Percentiles rank a stretch among this genome's conserved stretches.
phyloP scores from a whole-genome alignment of 1,140 invertebrate species.

The Maconellicoccus hirsutus region DNA sequence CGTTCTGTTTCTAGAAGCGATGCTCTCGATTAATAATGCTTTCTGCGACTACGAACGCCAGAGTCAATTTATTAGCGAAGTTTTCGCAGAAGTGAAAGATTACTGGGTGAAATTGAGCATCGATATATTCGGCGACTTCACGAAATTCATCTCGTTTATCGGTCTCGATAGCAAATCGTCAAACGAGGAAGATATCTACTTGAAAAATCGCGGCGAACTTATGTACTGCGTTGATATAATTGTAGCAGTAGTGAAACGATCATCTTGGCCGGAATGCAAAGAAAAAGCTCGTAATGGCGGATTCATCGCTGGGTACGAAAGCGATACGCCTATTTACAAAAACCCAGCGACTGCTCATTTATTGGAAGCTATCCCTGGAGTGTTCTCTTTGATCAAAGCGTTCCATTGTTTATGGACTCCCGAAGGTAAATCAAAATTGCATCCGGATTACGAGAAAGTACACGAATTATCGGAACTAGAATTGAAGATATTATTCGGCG shows the following conservation, averaged over 20 bases:
- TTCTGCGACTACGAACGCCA: conserved; percentile 79
- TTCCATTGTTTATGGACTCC: conserved; percentile 69
- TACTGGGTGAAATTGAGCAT: background rate
- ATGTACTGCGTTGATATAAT: background rate
- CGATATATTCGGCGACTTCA: background rate
- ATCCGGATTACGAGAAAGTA: background rate
- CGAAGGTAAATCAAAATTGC: conserved; percentile 36
- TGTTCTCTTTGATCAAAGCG: conserved; percentile 58
- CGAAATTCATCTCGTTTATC: background rate
- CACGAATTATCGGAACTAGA: background rate
- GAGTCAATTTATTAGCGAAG: conserved; percentile 65
- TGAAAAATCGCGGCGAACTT: conserved; percentile 9
- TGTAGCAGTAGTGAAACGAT: conserved; percentile 66
- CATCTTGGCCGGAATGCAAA: conserved; percentile 66
- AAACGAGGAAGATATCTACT: background rate
- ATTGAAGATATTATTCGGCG: background rate
- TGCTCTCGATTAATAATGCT: conserved; percentile 74
- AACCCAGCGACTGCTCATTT: conserved; percentile 69
- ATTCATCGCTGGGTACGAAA: conserved; percentile 62
- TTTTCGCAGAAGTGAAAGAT: conserved; percentile 37
- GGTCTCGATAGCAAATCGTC: background rate
- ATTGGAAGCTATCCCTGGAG: conserved; percentile 44
- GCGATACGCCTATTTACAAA: conserved; percentile 52
- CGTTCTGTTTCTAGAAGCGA: conserved; percentile 45
- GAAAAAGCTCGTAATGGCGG: conserved; percentile 65